A percentile compares a stretch with the other conserved stretches of the same genome.
Evolutionary conservation across 2,888 invertebrate species (phyloP).

Genomic region (Fissipunctia ypsillon): DNA sequence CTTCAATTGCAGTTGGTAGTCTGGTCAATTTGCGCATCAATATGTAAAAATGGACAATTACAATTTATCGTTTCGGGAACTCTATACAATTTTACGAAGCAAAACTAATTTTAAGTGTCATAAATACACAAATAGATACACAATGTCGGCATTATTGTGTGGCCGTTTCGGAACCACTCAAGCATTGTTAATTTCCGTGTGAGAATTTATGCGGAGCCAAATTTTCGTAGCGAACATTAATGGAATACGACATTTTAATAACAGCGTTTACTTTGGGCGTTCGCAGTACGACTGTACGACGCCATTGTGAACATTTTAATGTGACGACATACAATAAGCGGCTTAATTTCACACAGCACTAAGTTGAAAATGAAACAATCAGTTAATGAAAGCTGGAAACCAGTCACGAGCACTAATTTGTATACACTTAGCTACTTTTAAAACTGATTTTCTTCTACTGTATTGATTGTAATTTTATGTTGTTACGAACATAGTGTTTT

Average conservation of each 20-base stretch:
- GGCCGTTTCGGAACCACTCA: slow-evolving; percentile 25
- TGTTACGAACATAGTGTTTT: too few relatives aligned
- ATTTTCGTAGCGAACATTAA: slow-evolving; percentile 33
- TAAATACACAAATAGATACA: slow-evolving; percentile 26
- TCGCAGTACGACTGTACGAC: not conserved
- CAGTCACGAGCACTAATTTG: too few relatives aligned
- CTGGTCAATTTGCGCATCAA: too few relatives aligned
- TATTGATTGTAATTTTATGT: too few relatives aligned
- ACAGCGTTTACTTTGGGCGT: slow-evolving; percentile 27
- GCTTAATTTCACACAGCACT: slow-evolving; percentile 1
- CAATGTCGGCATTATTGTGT: slow-evolving; percentile 6
- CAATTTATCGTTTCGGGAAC: too few relatives aligned
- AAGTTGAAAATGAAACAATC: slow-evolving; percentile 16
- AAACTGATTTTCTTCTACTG: too few relatives aligned
- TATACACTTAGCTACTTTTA: too few relatives aligned
- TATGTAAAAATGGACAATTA: too few relatives aligned
- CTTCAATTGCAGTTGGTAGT: too few relatives aligned
- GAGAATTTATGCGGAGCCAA: slow-evolving; percentile 43
- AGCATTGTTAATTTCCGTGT: slow-evolving; percentile 49
- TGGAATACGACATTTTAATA: slow-evolving; percentile 56
- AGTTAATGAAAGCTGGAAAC: slow-evolving; percentile 1
- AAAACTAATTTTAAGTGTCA: slow-evolving; percentile 35
- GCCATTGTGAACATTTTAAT: slow-evolving; percentile 21
- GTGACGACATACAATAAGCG: slow-evolving; percentile 28
- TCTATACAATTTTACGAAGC: slow-evolving; percentile 24